Percentiles rank a stretch among this genome's conserved stretches.
Conservation (phyloP, 2,888 invertebrate species). For the Zootermopsis nevadensis region DNA sequence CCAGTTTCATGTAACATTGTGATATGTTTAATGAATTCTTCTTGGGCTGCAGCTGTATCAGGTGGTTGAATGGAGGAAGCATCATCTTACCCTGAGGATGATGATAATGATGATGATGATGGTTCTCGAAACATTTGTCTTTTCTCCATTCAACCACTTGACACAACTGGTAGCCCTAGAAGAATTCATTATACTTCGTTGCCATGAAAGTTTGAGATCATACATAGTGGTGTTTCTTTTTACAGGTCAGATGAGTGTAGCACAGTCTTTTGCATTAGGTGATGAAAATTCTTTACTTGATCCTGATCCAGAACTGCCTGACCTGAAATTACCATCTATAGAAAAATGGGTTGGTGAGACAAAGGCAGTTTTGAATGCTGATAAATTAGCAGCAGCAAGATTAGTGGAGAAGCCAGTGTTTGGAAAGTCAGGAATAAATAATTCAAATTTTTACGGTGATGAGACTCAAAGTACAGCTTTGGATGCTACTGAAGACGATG, state of each 20-base stretch:
- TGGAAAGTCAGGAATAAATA: background rate
- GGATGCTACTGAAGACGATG: background rate
- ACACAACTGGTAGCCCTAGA: too few species aligned
- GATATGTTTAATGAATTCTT: too few species aligned
- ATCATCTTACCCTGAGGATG: too few species aligned
- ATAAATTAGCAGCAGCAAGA: background rate
- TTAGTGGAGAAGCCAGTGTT: background rate
- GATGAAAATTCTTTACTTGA: constrained; percentile 62
- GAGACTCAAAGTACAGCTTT: constrained; percentile 8
- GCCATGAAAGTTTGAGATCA: too few species aligned
- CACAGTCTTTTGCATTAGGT: constrained; percentile 59
- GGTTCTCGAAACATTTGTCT: too few species aligned
- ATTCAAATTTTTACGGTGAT: background rate
- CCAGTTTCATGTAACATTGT: background rate
- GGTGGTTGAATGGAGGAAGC: too few species aligned
- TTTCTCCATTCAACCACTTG: too few species aligned
- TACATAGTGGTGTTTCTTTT: constrained; percentile 47
- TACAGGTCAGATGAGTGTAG: constrained; percentile 64
- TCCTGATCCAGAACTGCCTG: constrained; percentile 57
- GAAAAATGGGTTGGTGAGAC: constrained; percentile 51
- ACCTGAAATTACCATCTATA: constrained; percentile 57
- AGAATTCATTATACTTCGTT: too few species aligned
- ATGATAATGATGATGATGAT: too few species aligned
- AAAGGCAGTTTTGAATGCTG: constrained; percentile 1
- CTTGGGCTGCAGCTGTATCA: too few species aligned